These are phyloP conservation scores for Carassius gibelio DNA, from an alignment of 2,113 vertebrate species.

Conservation along the genomic window DNA sequence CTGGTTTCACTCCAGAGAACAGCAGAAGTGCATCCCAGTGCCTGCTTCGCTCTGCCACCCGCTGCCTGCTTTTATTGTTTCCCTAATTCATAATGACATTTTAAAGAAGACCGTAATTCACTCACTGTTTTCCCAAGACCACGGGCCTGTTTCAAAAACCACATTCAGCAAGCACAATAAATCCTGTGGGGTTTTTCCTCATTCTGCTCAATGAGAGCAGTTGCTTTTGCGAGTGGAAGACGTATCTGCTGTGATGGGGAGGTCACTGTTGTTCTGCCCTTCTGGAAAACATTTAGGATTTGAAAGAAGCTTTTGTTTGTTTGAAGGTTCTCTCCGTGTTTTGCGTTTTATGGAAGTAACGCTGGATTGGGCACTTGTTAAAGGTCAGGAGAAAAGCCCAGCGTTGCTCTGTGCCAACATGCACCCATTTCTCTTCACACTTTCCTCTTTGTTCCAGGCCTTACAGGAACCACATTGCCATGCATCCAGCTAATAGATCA, in stretches of 20 bases:
- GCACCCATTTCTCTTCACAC: conserved; percentile 57
- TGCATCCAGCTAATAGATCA: conserved; percentile 17
- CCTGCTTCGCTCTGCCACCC: neutral
- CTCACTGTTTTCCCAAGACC: conserved; percentile 56
- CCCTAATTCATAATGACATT: conserved; percentile 53
- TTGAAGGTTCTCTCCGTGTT: conserved; percentile 20
- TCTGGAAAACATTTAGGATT: conserved; percentile 63
- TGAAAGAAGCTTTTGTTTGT: conserved; percentile 58
- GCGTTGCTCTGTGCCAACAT: conserved; percentile 52
- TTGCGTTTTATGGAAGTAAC: conserved; percentile 27
- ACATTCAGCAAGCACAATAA: conserved; percentile 8
- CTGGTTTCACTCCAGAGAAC: neutral
- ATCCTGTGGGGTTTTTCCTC: neutral
- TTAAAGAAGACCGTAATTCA: conserved; percentile 57
- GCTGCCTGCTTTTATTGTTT: conserved; percentile 21
- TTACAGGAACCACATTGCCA: conserved; percentile 16
- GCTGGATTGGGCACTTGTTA: conserved; percentile 52
- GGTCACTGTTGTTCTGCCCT: conserved; percentile 30
- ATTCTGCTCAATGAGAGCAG: neutral
- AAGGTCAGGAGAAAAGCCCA: conserved; percentile 65
- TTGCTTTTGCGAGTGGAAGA: neutral
- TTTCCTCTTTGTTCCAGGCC: conserved; percentile 47
- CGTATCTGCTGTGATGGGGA: conserved; percentile 28
- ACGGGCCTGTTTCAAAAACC: conserved; percentile 35
- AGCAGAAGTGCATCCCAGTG: neutral